Percentiles rank a stretch among this genome's conserved stretches.
These are phyloP conservation scores for Dusona sp. DNA, from an alignment of 2,888 invertebrate species.

Conservation along the genomic window DNA sequence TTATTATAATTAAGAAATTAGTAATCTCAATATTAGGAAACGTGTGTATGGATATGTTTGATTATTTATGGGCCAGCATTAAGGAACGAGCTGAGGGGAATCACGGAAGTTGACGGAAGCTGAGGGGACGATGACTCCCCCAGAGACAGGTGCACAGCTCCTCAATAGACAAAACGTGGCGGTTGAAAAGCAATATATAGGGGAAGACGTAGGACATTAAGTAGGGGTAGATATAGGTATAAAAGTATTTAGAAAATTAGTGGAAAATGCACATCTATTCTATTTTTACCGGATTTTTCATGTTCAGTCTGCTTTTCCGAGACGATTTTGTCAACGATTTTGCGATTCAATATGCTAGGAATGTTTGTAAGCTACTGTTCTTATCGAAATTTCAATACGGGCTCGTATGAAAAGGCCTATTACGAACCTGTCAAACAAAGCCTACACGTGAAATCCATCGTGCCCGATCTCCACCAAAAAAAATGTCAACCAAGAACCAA, in stretches of 20 bases:
- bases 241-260: too few species aligned
- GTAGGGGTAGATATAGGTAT: not conserved
- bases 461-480: too few species aligned
- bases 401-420: too few species aligned
- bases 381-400: not conserved
- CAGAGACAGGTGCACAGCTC: not conserved
- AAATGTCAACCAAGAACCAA: too few species aligned
- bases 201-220: not conserved
- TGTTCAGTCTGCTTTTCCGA: not conserved
- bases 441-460: too few species aligned
- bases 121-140: not conserved
- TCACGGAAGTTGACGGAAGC: not conserved
- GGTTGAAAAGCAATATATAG: not conserved
- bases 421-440: too few species aligned
- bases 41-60: not conserved
- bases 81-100: not conserved
- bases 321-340: not conserved
- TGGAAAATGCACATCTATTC: too few species aligned
- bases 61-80: not conserved
- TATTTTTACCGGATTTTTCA: not conserved
- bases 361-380: not conserved
- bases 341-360: not conserved
- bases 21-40: not conserved
- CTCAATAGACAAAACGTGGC: not conserved
- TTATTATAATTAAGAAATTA: not conserved